phyloP scores from a whole-genome alignment of 2,113 vertebrate species.

The Coptodon bakossiorum region DNA sequence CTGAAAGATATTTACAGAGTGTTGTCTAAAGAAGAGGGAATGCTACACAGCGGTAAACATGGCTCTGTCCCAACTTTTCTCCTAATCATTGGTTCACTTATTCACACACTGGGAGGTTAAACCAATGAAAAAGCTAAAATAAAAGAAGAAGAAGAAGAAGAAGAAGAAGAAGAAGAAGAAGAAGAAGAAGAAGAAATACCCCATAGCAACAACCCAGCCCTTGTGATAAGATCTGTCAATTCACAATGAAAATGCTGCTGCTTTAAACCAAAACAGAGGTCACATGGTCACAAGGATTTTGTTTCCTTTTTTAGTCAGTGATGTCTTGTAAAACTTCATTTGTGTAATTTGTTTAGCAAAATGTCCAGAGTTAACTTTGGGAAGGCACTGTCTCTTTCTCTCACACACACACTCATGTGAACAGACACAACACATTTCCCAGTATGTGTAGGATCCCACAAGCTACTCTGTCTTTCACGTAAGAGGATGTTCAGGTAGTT shows the following conservation, averaged over 20 bases:
- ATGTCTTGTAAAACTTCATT: background rate
- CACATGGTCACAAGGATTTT: background rate
- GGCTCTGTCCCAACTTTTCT: background rate
- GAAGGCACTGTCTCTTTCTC: background rate
- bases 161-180: fast-evolving
- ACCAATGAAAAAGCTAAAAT: background rate
- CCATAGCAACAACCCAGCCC: fast-evolving
- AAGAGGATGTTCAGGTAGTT: background rate
- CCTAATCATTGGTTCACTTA: background rate
- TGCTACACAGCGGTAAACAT: background rate
- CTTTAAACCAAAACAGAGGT: background rate
- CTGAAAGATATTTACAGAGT: background rate
- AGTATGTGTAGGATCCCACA: background rate
- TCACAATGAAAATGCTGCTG: background rate
- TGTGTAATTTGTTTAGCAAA: slow-evolving; percentile 5
- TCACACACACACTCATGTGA: no score
- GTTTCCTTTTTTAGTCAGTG: background rate
- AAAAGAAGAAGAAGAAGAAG: background rate
- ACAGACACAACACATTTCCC: background rate
- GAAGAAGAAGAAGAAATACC: fast-evolving
- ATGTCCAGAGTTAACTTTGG: background rate
- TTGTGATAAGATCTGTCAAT: background rate
- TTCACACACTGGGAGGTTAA: background rate
- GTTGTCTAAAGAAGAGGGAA: background rate
- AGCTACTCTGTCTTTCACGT: background rate